Evolutionary conservation across 2,888 invertebrate species (phyloP), one percentile per base, ranked within the genome.

Genomic region (Perizoma affinitatum): DNA sequence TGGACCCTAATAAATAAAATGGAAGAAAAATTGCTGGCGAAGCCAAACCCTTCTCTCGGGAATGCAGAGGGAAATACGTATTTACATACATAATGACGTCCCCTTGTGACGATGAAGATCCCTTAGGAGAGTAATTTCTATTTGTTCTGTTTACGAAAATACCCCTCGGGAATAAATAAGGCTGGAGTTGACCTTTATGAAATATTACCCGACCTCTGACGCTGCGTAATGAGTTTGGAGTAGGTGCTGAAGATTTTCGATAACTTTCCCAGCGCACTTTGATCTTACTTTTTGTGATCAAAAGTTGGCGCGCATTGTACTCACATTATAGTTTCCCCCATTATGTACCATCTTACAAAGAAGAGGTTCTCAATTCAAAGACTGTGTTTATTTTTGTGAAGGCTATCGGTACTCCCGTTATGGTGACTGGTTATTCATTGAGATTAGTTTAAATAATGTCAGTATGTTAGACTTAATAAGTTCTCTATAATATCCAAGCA

Each of bases 1-100:
- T 68, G 68, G 69, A 81, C 79, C 80, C 74, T 79, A 80, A 81
- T 81, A 81, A 82, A 82, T 82, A 80, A 80, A 79, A 77, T 72
- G 73, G 68, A 68, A 73, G 76, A 79, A 78, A 79, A 82, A 80
- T 80, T 75, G 82, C 74, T 74, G 74, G 75, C 70, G 65, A 68
- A 71, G 71, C 73, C 71, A 72, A 72, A 74, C 75, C 74, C 68
- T 66, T 75, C 77, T 75, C 73, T 40, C 5, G 75, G 75, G 75
- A 74, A 69, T 76, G 75, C 74, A 75, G 54, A 68, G 68, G 67
- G 67, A 72, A 73, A 75, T 73, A 74, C 67, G 72, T 78, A 76
- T 80, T 81, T 78, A 77, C 78, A 80, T 79, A 79, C 74, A 72
- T 79, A 80, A 80, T 80, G 74, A 72, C 69, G 72, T 69, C 71